Evolutionary conservation across 2,888 invertebrate genomes (phyloP), one percentile per base, ranked within the genome.

Genomic region (Abrostola tripartita): DNA sequence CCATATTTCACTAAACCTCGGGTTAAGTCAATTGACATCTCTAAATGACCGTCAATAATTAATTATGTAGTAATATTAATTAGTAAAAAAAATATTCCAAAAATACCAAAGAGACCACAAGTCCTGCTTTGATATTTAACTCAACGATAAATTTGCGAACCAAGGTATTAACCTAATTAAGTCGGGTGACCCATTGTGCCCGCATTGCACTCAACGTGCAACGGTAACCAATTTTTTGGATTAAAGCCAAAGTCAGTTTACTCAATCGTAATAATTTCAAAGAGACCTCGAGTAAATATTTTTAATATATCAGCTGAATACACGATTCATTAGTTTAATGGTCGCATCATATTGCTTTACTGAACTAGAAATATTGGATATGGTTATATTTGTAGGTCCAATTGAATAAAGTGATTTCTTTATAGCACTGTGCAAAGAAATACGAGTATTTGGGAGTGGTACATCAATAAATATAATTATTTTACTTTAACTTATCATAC

Each of bases 101-200:
- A 53, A 72, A 72, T 61, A 11, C 52, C 8, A 47, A 54, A 54
- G 51, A 66, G 44, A 58, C 49, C 68, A 68, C 59, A 61, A 42
- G 41, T 56, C 37, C 54, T 54, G 51, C 42, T 47, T 59, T 71
- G 67, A 74, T 65, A 65, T 65, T 71, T 68, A 74, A 66, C 64
- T 59, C 57, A 24, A 37, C 55, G 35, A 68, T 79, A 76, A 76
- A 68, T 79, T 76, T 11, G 51, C 63, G 52, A 68, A 69, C 77
- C 61, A 56, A 63, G 66, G 70, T 78, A 66, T 75, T 79, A 79
- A 77, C 80, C 80, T 78, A 78, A 78, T 78, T 78, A 80, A 78
- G 62, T 61, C 47, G 64, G 61, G 59, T 63, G 64, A 68, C 66
- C 68, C 61, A 67, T 65, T 61, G 69, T 76, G 59, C 72, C 78